These are phyloP conservation scores for Bombus waltoni DNA, from an alignment of 1,140 invertebrate genomes.

Conservation along the genomic window DNA sequence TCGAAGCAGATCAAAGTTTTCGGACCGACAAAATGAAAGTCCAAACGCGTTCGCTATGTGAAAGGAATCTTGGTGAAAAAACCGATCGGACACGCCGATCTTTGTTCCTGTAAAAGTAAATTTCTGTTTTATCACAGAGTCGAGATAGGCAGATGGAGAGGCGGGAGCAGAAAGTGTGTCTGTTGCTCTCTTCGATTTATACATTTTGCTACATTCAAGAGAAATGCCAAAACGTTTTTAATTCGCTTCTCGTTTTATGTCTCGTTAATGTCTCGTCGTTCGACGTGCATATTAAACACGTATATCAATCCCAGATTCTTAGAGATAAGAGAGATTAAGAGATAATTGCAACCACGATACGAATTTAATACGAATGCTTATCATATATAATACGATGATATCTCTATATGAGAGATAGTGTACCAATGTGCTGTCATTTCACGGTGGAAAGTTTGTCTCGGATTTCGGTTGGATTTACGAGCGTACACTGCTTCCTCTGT, in stretches of 20 bases:
- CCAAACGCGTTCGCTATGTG: constrained; percentile 44
- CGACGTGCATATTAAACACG: background rate
- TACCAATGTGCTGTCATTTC: constrained; percentile 40
- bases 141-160: background rate
- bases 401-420: background rate
- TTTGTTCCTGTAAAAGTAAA: constrained; percentile 51
- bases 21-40: constrained; percentile 60
- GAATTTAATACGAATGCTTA: background rate
- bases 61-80: constrained; percentile 54
- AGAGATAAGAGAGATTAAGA: constrained; percentile 2
- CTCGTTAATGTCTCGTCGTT: background rate
- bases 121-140: background rate
- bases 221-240: background rate
- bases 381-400: constrained; percentile 19
- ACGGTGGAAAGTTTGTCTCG: constrained; percentile 42
- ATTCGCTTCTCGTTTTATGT: background rate
- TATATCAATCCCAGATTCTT: too few relatives aligned
- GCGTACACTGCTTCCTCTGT: background rate
- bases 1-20: constrained; percentile 59
- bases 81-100: constrained; percentile 22
- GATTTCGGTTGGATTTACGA: constrained; percentile 21
- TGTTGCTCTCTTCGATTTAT: background rate
- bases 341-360: background rate
- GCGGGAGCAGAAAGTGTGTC: background rate
- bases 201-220: background rate